Conservation (phyloP, 2,113 vertebrate species). For the Lagopus leucura region DNA sequence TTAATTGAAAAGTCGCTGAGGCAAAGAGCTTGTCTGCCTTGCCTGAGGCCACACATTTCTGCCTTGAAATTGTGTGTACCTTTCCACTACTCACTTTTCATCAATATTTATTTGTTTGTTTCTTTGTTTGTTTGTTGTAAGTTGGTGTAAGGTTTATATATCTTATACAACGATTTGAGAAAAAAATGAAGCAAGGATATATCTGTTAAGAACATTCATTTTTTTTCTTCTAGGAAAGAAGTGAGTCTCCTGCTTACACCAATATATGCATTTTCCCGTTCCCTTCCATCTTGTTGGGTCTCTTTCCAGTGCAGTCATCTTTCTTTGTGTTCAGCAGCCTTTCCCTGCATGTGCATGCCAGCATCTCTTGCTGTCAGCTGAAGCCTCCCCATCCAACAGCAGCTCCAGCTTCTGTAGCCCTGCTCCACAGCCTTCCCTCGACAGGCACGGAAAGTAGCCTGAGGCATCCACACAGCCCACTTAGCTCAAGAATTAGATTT, state of each 20-base stretch:
- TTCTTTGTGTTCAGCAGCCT: background rate
- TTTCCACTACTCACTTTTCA: background rate
- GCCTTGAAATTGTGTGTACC: background rate
- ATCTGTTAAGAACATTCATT: background rate
- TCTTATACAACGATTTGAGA: background rate
- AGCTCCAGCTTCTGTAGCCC: background rate
- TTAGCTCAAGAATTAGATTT: slow-evolving; percentile 45
- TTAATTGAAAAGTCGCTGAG: slow-evolving; percentile 18
- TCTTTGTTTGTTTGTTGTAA: background rate
- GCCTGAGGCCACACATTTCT: slow-evolving; percentile 19
- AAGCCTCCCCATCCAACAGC: background rate
- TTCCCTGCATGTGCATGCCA: background rate
- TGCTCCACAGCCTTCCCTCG: background rate
- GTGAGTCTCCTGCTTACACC: accelerated
- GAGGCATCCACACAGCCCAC: background rate
- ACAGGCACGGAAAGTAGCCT: background rate
- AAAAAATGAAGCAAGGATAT: background rate
- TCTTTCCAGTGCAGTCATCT: background rate
- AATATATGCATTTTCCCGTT: background rate
- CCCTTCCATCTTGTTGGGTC: background rate
- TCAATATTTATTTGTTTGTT: no score
- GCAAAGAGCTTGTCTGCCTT: slow-evolving; percentile 18
- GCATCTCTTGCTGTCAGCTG: background rate
- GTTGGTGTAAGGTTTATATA: background rate
- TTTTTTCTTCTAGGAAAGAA: background rate